Evolutionary conservation across 2,113 vertebrate genomes (phyloP).

Genomic region (Fregetta grallaria): DNA sequence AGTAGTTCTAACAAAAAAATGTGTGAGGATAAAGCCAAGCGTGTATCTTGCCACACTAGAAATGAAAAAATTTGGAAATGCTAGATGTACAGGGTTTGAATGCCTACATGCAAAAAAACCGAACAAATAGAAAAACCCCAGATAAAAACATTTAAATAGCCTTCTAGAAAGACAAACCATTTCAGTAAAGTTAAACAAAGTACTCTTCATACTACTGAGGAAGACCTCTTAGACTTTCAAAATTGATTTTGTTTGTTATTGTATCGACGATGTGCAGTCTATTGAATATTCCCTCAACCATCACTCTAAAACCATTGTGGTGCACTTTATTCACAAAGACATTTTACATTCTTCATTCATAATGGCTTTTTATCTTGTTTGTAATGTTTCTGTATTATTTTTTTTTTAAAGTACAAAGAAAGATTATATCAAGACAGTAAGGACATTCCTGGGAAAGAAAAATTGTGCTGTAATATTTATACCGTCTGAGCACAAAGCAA

Average conservation of each 20-base stretch:
- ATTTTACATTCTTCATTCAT: slow-evolving; percentile 22
- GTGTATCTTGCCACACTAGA: background rate
- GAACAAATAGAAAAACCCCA: background rate
- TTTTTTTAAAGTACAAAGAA: background rate
- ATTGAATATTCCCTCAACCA: background rate
- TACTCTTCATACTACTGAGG: background rate
- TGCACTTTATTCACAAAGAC: slow-evolving; percentile 29
- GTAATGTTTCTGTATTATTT: background rate
- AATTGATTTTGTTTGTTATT: slow-evolving; percentile 15
- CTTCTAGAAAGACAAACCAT: background rate
- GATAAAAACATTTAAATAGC: background rate
- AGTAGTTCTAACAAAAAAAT: background rate
- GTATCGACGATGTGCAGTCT: background rate
- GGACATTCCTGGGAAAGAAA: slow-evolving; percentile 54
- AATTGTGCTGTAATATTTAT: slow-evolving; percentile 46
- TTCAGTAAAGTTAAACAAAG: slow-evolving; percentile 30
- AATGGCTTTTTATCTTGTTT: slow-evolving; percentile 36
- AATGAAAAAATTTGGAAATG: background rate
- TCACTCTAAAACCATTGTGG: slow-evolving; percentile 8
- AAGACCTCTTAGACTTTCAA: slow-evolving; percentile 19
- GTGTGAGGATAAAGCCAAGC: background rate
- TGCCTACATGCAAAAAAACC: background rate
- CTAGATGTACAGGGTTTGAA: background rate
- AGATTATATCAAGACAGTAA: slow-evolving; percentile 12
- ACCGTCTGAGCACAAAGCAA: slow-evolving; percentile 65